These are phyloP conservation scores for Microctonus hyperodae DNA, from an alignment of 2,888 invertebrate genomes.

Conservation along the genomic window DNA sequence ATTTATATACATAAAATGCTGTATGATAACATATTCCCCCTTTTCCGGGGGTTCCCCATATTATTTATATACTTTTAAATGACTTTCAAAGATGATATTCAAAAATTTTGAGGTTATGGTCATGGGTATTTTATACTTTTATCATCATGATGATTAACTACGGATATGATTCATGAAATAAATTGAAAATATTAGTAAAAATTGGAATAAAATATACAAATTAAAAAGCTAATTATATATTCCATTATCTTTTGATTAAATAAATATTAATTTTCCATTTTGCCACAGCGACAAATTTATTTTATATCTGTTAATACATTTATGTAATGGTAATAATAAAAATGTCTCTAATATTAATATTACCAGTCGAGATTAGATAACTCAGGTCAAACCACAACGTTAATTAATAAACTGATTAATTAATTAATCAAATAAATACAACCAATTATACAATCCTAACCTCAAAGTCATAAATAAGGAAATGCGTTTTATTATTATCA, in stretches of 20 bases:
- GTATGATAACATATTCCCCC: background rate
- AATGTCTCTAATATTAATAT: background rate
- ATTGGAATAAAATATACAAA: no score
- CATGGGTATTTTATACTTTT: background rate
- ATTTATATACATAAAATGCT: background rate
- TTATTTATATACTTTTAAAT: no score
- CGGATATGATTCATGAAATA: background rate
- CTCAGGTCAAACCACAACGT: background rate
- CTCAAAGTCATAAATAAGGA: background rate
- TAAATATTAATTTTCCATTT: no score
- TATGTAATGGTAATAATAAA: background rate
- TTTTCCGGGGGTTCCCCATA: conserved; percentile 10
- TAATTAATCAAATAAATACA: background rate
- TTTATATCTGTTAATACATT: background rate
- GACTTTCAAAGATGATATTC: no score
- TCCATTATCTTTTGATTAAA: no score
- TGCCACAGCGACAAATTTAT: no score
- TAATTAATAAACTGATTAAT: background rate
- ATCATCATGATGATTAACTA: background rate
- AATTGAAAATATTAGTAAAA: background rate
- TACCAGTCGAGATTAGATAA: background rate
- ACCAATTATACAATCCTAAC: background rate
- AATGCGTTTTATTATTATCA: background rate
- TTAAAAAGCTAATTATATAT: no score
- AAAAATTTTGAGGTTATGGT: background rate